Evolutionary conservation across 2,888 invertebrate genomes (phyloP), one percentile per base, ranked within the genome.

Genomic region (Ormyrus nitidulus): DNA sequence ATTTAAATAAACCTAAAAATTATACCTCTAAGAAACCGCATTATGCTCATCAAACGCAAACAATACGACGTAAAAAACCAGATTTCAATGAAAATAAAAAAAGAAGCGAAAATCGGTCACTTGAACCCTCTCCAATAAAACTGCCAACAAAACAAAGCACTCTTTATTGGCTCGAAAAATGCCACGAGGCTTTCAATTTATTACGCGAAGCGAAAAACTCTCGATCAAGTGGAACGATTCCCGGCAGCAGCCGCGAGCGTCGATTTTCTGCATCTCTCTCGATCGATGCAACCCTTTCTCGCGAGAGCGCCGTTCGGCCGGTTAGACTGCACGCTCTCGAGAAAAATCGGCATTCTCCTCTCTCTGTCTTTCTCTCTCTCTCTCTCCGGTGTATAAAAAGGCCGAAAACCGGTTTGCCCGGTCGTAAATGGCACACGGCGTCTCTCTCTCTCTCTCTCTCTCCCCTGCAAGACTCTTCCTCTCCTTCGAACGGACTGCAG

Each of bases 301-400:
- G 66, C 53, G 34, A 34, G 34, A 34, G 34, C 48, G 51, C 49
- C 10, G 62, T 62, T 68, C 56, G 44, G 62, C 62, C 72, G 54
- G 72, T 72, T 53, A 49, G 11, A 61, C 70, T 34, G 53, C 70
- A 48, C 59, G 64, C 64, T 34, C 34, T 2, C 2, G 34, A 62
- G 76, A 76, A 76, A 76, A 76, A 76, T 76, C 76, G 76, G 69
- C 76, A 76, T 76, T 76, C 76, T 76, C 13, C 48, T 11, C 13
- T 53, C 64, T 34, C 34, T 34, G 2, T 34, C 34, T 34, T 2
- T 34, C 34, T 34, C 34, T 34, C 34, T 34, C 34, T 34, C 34
- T 34, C 34, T 34, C 34, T 34, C 0, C 3, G 34, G 65, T 59
- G 58, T 53, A 62, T 51, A 77, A 64, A 77, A 77, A 77, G 65